Percentiles rank a stretch among this genome's conserved stretches.
Evolutionary conservation across 2,888 invertebrate species (phyloP).

Genomic region (Hirtodrosophila alboralis): DNA sequence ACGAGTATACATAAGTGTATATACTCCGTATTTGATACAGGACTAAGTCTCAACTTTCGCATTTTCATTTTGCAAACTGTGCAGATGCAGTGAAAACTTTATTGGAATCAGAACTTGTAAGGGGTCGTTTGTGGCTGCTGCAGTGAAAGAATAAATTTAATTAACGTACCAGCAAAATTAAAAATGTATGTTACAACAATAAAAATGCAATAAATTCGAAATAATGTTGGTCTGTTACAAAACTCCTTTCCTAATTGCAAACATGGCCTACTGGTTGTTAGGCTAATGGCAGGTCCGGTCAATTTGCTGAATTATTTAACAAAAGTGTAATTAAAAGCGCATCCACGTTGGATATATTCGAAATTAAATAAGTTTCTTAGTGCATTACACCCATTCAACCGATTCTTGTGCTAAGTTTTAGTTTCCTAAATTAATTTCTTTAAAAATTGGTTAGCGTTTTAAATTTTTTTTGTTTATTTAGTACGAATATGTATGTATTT

Average conservation of each 20-base stretch:
- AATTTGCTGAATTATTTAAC: constrained; percentile 48
- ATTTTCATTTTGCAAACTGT: constrained; percentile 34
- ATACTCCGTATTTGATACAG: constrained; percentile 11
- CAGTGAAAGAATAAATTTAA: constrained; percentile 61
- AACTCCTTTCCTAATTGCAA: constrained; percentile 37
- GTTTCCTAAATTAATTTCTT: not conserved
- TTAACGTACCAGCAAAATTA: constrained; percentile 62
- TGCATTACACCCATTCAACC: not conserved
- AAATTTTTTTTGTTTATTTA: no score
- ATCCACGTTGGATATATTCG: constrained; percentile 17
- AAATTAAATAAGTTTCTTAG: constrained; percentile 50
- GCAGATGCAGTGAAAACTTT: constrained; percentile 34
- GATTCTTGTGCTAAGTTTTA: not conserved
- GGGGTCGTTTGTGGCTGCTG: constrained; percentile 26
- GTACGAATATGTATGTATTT: no score
- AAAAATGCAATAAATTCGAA: constrained; percentile 62
- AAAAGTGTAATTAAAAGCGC: constrained; percentile 45
- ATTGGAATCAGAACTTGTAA: constrained; percentile 23
- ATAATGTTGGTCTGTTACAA: constrained; percentile 26
- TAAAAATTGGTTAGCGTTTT: no score
- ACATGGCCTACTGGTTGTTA: constrained; percentile 27
- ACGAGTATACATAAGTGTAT: constrained; percentile 17
- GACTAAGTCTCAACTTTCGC: constrained; percentile 11
- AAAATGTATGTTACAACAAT: constrained; percentile 58
- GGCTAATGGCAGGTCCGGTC: constrained; percentile 37